Base-by-base conservation (phyloP, 1,140 invertebrate genomes). In the Caenorhabditis latens region DNA sequence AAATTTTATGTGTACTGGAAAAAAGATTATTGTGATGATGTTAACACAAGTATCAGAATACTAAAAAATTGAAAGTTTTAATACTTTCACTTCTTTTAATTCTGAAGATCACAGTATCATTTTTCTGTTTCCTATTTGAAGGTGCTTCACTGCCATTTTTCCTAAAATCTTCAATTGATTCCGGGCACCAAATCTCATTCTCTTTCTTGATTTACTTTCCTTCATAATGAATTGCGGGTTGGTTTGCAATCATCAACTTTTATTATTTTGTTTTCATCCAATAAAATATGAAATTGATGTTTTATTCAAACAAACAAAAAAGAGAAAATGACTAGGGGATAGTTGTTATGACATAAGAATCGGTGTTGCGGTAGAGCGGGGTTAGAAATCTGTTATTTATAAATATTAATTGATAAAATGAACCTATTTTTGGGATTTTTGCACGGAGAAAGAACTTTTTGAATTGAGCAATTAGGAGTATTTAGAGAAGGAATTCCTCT, bases 291-390 rank as follows among this genome's bases (percentile, higher is more conserved):
- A 67, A 67, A 67, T 11, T 67, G 63, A 67, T 67, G 11, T 21
- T 61, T 67, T 40, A 11, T 67, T n/a, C 50, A 19, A 79, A 42
- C 16, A 79, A 43, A 46, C 5, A 71, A 46, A 42, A 79, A 71
- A 5, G 16, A 71, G n/a, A 46, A 71, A 19, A 79, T 79, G 71
- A 79, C 71, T 79, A 79, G 71, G 40, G n/a, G 4, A 50, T n/a
- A 50, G 8, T 19, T 21, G 4, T 21, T 32, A 79, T 79, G 71
- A 79, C 71, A 79, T 79, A 46, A 11, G 19, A 79, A 46, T 24
- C 13, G 46, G 71, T 43, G 8, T 13, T n/a, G n/a, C n/a, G 13
- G n/a, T 43, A 46, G 42, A n/a, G 32, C 32, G 16, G 46, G 6
- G 0, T 14, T 48, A 71, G 42, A 71, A 71, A 71, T 71, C 65